Evolutionary conservation across 1,140 invertebrate species (phyloP), one percentile per base, ranked within the genome.

Genomic region (Reticulitermes speratus): DNA sequence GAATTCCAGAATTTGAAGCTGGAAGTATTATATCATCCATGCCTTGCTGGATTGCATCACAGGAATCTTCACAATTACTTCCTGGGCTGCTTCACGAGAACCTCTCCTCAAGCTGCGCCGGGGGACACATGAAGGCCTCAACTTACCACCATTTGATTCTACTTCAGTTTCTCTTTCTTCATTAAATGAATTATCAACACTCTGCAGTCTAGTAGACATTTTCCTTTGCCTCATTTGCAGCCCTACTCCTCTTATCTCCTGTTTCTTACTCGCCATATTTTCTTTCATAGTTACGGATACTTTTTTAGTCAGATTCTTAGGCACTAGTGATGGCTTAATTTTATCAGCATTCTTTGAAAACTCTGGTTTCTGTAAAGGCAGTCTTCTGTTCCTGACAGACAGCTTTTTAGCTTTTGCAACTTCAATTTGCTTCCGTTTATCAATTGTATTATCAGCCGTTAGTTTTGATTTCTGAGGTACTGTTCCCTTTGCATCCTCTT

Each of bases 61-160:
- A 30, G 65, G 25, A 75, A 9, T 12, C 21, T 65, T 21, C 25
- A 9, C 12, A 65, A 23, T 19, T 48, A 48, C 19, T 30, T 21
- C 30, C 30, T 82, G 81, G 2, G 44, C n/a, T 11, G 82, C 21
- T 32, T 83, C 82, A 45, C 82, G 82, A 19, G 82, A 86, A 14
- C 85, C 85, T 86, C 85, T 69, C 9, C 85, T n/a, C 52, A 75
- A 44, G 25, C 85, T 86, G 30, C 85, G 85, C 6, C 82, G 82
- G 30, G 82, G 82, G 23, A 8, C 65, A n/a, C 0, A 75, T 2
- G 25, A 25, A 75, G 65, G 65, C n/a, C n/a, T 30, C 65, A 75
- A n/a, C 65, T 75, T 75, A 75, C n/a, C 65, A n/a, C 8, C 1
- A 65, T 65, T n/a, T 65, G 59, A 65, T 19, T 65, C 59, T 65